Evolutionary conservation across 2,113 vertebrate genomes (phyloP), one percentile per base, ranked within the genome.

Genomic region (Bambusicola thoracicus): DNA sequence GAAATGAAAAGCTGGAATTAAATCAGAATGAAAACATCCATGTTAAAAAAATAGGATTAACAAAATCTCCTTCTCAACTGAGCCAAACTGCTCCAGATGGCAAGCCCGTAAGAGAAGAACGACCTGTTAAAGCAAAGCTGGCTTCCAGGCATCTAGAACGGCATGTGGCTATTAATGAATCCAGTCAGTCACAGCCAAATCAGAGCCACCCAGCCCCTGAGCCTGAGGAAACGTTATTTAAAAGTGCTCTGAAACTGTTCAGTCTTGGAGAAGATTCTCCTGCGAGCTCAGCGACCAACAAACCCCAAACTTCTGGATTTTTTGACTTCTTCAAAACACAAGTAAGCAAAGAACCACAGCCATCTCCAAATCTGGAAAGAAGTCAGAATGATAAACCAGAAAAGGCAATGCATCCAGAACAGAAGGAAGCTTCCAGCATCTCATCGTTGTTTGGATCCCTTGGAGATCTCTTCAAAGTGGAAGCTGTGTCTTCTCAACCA

Each of bases 291-390:
- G 38, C 72, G 65, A 29, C 95, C 92, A 98, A 96, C 83, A 98
- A 98, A 95, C 93, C 97, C 67, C 98, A 98, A 22, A 38, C 95
- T 85, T 96, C 98, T 58, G 96, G 96, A 41, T 98, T 99, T 91
- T 97, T 99, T 92, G 98, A 96, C 82, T 98, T 99, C 94, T 98
- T 99, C 44, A 99, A 98, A 97, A 97, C 97, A 10, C 98, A 98
- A 82, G 97, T 98, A 48, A 95, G 96, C 77, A 98, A 98, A 95
- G 84, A 89, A 56, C 87, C 94, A 13, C 86, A 91, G 20, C 96
- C 96, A 43, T 48, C 96, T 13, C 85, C 95, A 48, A 94, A 95
- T 70, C 17, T 89, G 59, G 90, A 95, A 82, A 93, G 97, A 68
- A 94, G 85, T 44, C 82, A 34, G 48, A 51, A 29, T 69, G 12